phyloP scores from a whole-genome alignment of 2,888 invertebrate species.

The Rhorus exstirpatorius region DNA sequence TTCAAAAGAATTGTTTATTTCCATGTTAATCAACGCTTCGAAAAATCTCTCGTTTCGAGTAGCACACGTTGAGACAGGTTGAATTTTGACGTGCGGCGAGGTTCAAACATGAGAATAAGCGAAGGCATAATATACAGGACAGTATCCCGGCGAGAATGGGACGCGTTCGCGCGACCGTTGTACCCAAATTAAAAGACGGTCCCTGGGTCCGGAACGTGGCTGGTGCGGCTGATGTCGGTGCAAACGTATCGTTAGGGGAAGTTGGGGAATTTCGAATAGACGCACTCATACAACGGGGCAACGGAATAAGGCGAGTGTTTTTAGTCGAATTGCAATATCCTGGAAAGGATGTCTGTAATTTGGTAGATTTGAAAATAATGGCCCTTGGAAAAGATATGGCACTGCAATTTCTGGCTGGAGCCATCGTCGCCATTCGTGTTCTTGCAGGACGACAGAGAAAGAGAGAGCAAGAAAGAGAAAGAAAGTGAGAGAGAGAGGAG shows the following conservation, averaged over 20 bases:
- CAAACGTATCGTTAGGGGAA: conserved; percentile 70
- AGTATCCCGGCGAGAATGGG: conserved; percentile 54
- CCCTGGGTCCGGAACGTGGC: conserved; percentile 65
- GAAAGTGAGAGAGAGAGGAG: conserved; percentile 19
- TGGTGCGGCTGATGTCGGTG: conserved; percentile 35
- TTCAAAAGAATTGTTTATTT: conserved; percentile 3
- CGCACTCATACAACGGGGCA: conserved; percentile 3
- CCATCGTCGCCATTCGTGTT: conserved; percentile 34
- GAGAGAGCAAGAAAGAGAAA: conserved; percentile 2
- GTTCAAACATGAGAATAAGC: conserved; percentile 52
- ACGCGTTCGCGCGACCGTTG: conserved; percentile 68
- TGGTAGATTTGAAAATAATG: conserved; percentile 81
- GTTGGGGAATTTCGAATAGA: conserved; percentile 64
- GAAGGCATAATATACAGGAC: not conserved
- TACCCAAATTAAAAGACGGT: conserved; percentile 73
- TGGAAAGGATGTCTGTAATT: conserved; percentile 80
- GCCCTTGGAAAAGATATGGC: conserved; percentile 73
- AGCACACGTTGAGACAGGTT: conserved; percentile 34
- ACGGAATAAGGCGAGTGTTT: conserved; percentile 43
- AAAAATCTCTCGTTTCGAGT: no score
- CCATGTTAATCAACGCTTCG: not conserved
- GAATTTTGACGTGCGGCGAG: conserved; percentile 55
- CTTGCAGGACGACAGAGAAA: conserved; percentile 34
- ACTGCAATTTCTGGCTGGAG: conserved; percentile 71
- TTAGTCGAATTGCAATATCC: conserved; percentile 76